phyloP scores from a whole-genome alignment of 2,888 invertebrate species.

The Thera obeliscata region DNA sequence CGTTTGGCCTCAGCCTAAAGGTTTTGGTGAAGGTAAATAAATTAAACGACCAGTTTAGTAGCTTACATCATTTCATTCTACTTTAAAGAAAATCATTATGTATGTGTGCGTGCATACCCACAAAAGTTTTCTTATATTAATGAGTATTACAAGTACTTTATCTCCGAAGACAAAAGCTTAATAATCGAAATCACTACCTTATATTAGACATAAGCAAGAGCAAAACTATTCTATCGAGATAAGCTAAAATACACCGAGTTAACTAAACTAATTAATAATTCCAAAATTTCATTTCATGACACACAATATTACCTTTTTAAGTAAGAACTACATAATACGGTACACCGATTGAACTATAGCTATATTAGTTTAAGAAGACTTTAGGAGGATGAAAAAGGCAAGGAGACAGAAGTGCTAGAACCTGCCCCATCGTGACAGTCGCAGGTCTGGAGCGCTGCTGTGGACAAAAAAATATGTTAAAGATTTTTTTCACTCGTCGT shows the following conservation, averaged over 20 bases:
- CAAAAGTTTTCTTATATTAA: constrained; percentile 60
- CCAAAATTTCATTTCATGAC: constrained; percentile 38
- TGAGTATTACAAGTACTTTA: constrained; percentile 80
- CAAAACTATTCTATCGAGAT: constrained; percentile 37
- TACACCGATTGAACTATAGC: constrained; percentile 5
- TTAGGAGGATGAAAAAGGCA: constrained; percentile 34
- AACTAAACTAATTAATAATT: constrained; percentile 41
- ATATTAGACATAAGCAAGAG: constrained; percentile 39
- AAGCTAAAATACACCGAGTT: constrained; percentile 37
- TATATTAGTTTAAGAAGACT: constrained; percentile 6
- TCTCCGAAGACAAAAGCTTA: constrained; percentile 54
- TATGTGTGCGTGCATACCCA: constrained; percentile 71
- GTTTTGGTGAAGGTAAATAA: not conserved
- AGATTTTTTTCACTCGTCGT: too few species aligned
- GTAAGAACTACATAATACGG: constrained; percentile 29
- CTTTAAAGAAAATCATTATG: constrained; percentile 48
- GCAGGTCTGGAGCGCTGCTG: constrained; percentile 14
- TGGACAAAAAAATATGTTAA: not conserved
- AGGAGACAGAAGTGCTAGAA: not conserved
- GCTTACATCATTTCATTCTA: constrained; percentile 50
- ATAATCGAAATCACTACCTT: constrained; percentile 49
- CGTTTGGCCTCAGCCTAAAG: not conserved
- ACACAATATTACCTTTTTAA: constrained; percentile 36
- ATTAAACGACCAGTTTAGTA: constrained; percentile 39
- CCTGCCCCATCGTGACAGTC: constrained; percentile 15